Conservation (phyloP, 92 coral and sea anemone genomes). For the Micromussa lordhowensis region DNA sequence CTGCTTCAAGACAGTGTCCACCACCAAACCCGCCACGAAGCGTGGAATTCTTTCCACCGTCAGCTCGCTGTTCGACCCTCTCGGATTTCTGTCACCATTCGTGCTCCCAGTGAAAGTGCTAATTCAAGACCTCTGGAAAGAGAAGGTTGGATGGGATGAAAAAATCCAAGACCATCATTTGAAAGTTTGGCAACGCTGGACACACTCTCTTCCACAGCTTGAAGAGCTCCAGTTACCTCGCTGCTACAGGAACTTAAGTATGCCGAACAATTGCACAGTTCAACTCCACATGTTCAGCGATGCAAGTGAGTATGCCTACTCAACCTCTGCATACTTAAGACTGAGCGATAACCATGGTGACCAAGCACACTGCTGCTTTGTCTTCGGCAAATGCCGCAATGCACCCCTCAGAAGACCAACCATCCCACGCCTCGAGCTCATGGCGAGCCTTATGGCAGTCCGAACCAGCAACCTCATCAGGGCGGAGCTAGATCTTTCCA, state of each 20-base stretch:
- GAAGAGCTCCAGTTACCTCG: slow-evolving; percentile 11
- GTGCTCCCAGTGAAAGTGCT: slow-evolving; percentile 29
- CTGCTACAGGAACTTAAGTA: background rate
- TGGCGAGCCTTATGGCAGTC: background rate
- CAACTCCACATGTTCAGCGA: slow-evolving; percentile 5
- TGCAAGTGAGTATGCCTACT: background rate
- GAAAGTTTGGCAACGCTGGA: background rate
- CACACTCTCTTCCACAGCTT: slow-evolving; percentile 3
- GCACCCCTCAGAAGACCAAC: background rate
- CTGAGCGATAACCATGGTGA: background rate
- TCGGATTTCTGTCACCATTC: slow-evolving; percentile 38
- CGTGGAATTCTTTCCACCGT: too few relatives aligned
- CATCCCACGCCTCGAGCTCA: background rate
- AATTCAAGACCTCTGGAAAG: slow-evolving; percentile 34
- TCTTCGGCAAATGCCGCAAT: background rate
- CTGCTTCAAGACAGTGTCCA: slow-evolving; percentile 22
- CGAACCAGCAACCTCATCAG: background rate
- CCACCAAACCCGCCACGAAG: slow-evolving; percentile 30
- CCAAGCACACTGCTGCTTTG: background rate
- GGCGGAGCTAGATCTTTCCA: background rate
- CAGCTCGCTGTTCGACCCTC: slow-evolving; percentile 54
- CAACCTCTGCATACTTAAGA: background rate
- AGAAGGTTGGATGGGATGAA: slow-evolving; percentile 40
- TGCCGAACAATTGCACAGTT: background rate
- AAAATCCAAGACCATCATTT: background rate